Percentiles rank a stretch among this genome's conserved stretches.
These are phyloP conservation scores for Mactromeris polynyma DNA, from an alignment of 2,888 invertebrate genomes.

Conservation along the genomic window DNA sequence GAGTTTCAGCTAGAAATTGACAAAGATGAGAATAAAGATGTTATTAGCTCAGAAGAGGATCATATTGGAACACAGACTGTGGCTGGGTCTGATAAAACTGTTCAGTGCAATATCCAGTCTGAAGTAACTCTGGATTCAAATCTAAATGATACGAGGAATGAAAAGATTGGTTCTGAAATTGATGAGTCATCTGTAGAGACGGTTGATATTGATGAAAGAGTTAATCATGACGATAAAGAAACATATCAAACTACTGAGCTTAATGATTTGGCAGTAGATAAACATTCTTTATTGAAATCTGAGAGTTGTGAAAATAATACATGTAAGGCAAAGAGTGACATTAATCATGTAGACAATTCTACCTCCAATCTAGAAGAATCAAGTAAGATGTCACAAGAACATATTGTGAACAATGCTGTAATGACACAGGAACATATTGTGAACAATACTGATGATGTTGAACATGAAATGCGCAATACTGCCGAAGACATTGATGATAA, in stretches of 20 bases:
- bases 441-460: neutral
- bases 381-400: neutral
- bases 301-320: neutral
- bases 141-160: neutral
- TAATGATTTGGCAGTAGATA: neutral
- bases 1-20: neutral
- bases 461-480: neutral
- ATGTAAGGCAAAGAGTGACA: neutral
- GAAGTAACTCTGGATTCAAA: neutral
- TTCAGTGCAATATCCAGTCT: neutral
- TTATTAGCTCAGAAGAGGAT: neutral
- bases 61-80: neutral
- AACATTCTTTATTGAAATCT: neutral
- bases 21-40: neutral
- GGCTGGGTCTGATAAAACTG: neutral
- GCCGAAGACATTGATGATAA: neutral
- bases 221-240: neutral
- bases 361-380: slow-evolving; percentile 13
- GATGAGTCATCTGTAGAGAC: neutral
- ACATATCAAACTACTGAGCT: neutral
- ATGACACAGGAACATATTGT: neutral
- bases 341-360: neutral
- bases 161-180: neutral
- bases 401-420: neutral
- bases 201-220: neutral